A percentile compares a stretch with the other conserved stretches of the same genome.
Conservation (phyloP, 1,140 invertebrate species). For the Drosophila ironensis region DNA sequence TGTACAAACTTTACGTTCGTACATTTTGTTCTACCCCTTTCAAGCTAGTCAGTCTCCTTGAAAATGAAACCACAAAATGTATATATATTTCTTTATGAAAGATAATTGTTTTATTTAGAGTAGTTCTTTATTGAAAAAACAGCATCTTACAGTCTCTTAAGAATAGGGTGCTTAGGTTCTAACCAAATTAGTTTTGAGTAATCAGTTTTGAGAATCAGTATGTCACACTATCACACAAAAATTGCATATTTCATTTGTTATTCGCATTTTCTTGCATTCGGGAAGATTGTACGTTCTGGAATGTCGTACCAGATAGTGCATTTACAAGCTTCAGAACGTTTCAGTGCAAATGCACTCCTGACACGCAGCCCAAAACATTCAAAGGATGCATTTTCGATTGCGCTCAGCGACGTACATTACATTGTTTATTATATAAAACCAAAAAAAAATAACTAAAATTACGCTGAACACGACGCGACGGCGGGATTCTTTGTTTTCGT, state of each 20-base stretch:
- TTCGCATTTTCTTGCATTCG: conserved; percentile 69
- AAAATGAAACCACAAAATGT: conserved; percentile 43
- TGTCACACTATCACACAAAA: conserved; percentile 59
- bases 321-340: conserved; percentile 94
- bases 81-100: conserved; percentile 13
- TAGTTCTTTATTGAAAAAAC: conserved; percentile 20
- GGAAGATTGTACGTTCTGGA: conserved; percentile 84
- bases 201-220: conserved; percentile 36
- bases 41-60: not conserved
- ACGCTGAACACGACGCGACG: conserved; percentile 22
- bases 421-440: conserved; percentile 4
- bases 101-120: conserved; percentile 19
- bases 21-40: too few species aligned
- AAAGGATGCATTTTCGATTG: conserved; percentile 59
- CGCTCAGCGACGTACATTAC: not conserved
- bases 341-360: conserved; percentile 98
- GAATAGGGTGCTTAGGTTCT: conserved; percentile 9
- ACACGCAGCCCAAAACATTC: conserved; percentile 91
- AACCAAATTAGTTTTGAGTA: not conserved
- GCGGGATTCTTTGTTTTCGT: not conserved
- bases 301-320: conserved; percentile 99
- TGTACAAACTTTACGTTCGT: too few species aligned
- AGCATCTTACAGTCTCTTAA: conserved; percentile 26
- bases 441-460: conserved; percentile 19
- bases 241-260: conserved; percentile 47